phyloP scores from a whole-genome alignment of 2,797 vertebrate species.

The Smutsia temminckii region DNA sequence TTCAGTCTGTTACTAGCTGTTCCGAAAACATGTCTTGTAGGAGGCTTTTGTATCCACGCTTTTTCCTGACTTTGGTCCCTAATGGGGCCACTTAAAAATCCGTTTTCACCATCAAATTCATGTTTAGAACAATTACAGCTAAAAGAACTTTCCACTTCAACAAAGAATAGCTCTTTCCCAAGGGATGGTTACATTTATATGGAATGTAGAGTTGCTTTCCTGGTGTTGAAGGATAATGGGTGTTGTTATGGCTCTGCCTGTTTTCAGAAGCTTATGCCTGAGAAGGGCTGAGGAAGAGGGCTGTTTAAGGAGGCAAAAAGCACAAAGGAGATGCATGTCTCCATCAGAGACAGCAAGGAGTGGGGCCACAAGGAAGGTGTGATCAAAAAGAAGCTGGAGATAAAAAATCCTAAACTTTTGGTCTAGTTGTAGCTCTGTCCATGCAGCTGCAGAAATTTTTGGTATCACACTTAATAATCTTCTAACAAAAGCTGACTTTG shows the following conservation, averaged over 20 bases:
- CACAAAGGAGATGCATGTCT: not conserved
- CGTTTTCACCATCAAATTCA: slow-evolving; percentile 69
- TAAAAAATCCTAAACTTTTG: not conserved
- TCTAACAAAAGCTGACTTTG: not conserved
- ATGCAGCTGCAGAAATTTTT: not conserved
- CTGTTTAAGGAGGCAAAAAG: not conserved
- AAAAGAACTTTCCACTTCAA: slow-evolving; percentile 71
- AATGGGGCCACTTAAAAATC: slow-evolving; percentile 64
- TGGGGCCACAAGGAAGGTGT: not conserved
- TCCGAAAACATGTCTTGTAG: slow-evolving; percentile 42
- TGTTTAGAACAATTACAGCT: slow-evolving; percentile 72
- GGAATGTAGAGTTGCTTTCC: slow-evolving; percentile 71
- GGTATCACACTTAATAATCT: not conserved
- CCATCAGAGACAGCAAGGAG: not conserved
- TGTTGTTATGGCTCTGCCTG: not conserved
- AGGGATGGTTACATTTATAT: slow-evolving; percentile 64
- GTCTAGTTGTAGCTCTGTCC: not conserved
- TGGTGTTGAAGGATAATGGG: not conserved
- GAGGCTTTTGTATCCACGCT: not conserved
- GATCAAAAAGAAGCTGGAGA: not conserved
- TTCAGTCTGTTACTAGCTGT: slow-evolving; percentile 40
- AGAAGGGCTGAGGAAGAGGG: not conserved
- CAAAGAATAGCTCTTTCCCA: slow-evolving; percentile 66
- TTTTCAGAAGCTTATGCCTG: not conserved
- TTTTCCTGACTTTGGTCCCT: slow-evolving; percentile 22